Evolutionary conservation across 2,797 vertebrate genomes (phyloP), one percentile per base, ranked within the genome.

Genomic region (Acanthis flammea): DNA sequence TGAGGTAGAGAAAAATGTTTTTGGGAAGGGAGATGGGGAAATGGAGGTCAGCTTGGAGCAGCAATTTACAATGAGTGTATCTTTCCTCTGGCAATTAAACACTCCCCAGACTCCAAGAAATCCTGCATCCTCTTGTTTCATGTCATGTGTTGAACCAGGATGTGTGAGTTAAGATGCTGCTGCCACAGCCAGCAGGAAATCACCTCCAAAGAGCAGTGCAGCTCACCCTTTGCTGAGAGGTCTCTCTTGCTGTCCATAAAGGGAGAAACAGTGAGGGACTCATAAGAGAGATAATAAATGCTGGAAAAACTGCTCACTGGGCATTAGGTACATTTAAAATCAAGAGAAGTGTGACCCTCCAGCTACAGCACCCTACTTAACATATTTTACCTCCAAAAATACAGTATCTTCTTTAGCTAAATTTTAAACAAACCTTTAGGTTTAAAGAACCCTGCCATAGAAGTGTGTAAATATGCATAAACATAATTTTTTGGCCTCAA

Each of bases 31-130:
- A 72, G 30, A 19, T 1, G 1, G 77, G 27, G 33, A 75, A 89
- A 19, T 0, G 0, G 23, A 85, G 23, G 7, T 53, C 0, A 0
- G 35, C 19, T 76, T n/a, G 33, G 12, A 60, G 35, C n/a, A 78
- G 58, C 24, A 68, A 35, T 54, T 78, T 28, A 27, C 31, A 37
- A 7, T 7, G 14, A 79, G 6, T 1, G 0, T 8, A 13, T 68
- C 35, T 65, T 72, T 53, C 35, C 50, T 65, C 39, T 2, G 1
- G 33, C 42, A 91, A 61, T 63, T 79, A 66, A 87, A 70, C 31
- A 18, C 19, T 83, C 68, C 14, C 7, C 0, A 1, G 37, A 35
- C 54, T 76, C 79, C 57, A 51, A 4, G 45, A 71, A 71, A 13
- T 4, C 17, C 45, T 37, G 19, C 33, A 48, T 55, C 60, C 25